Evolutionary conservation across 2,888 invertebrate species (phyloP), one percentile per base, ranked within the genome.

Genomic region (Trachelus stipa): DNA sequence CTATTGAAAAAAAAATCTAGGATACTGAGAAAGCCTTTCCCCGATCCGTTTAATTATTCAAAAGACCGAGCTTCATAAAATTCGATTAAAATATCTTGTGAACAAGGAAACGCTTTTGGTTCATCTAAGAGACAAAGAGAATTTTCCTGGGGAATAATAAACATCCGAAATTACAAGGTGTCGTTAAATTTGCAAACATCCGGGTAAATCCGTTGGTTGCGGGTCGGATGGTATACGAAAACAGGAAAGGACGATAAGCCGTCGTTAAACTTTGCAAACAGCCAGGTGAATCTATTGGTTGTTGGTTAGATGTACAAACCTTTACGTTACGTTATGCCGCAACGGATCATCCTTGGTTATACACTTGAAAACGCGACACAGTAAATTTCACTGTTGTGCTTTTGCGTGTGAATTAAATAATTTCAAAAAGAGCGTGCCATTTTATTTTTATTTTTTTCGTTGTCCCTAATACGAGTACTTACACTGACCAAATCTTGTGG

Each of bases 181-280:
- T 74, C 76, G 75, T 76, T 79, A 77, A 83, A 79, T 84, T 85
- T 37, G 79, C 77, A 79, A 81, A 83, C 80, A 81, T 76, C 73
- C 74, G 69, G 73, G 56, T 56, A 23, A 23, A 56, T 56, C 23
- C 23, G 23, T 56, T 56, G 56, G 23, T 56, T 9, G 15, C 2
- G 15, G 9, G 23, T 56, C 23, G 56, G 23, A 56, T 6, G 9
- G 56, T 56, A 30, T 34, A 11, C 34, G 73, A 71, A 30, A 33
- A 71, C 34, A 71, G 74, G 76, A 77, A 78, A 69, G 76, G 76
- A 80, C 79, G 83, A 81, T 83, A 37, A 37, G 37, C 81, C 85
- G 80, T 85, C 84, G 84, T 85, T 85, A 84, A 81, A 81, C 80
- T 85, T 75, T 68, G 83, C 80, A 84, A 85, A 85, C 85, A 79